A percentile compares a stretch with the other conserved stretches of the same genome.
Conservation (phyloP, 2,888 invertebrate species). For the Lithosia quadra region DNA sequence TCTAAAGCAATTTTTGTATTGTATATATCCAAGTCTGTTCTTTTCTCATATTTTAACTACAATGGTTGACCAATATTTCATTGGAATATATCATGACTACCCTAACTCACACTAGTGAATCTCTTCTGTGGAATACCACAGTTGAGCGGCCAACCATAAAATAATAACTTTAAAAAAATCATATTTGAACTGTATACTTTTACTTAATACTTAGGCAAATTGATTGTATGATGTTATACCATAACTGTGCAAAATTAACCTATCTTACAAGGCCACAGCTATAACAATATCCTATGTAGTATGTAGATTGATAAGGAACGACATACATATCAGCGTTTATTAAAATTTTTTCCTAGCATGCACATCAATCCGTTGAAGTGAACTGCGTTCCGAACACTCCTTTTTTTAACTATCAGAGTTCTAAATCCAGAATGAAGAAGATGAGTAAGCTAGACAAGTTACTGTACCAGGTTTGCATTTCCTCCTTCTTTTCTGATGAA, state of each 20-base stretch:
- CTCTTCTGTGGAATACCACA: too few species aligned
- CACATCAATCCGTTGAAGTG: not conserved
- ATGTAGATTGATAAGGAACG: not conserved
- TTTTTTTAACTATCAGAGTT: not conserved
- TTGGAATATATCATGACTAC: not conserved
- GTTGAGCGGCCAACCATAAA: too few species aligned
- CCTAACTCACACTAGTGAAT: too few species aligned
- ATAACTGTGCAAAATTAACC: too few species aligned
- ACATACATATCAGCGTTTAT: not conserved
- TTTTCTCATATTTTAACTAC: not conserved
- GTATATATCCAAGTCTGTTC: not conserved
- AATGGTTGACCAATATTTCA: not conserved
- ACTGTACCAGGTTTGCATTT: slow-evolving; percentile 16
- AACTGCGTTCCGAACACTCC: slow-evolving; percentile 7
- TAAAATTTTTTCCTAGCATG: slow-evolving; percentile 16
- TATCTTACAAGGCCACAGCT: too few species aligned
- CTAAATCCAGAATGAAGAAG: slow-evolving; percentile 7
- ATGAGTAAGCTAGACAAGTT: slow-evolving; percentile 17
- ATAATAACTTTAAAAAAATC: too few species aligned
- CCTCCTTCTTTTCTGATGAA: not conserved
- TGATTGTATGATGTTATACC: too few species aligned
- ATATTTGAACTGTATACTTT: too few species aligned
- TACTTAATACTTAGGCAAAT: too few species aligned
- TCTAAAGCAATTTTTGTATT: not conserved
- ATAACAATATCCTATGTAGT: too few species aligned